Base-by-base conservation (phyloP, 2,888 invertebrate genomes). In the Pheosia tremula region DNA sequence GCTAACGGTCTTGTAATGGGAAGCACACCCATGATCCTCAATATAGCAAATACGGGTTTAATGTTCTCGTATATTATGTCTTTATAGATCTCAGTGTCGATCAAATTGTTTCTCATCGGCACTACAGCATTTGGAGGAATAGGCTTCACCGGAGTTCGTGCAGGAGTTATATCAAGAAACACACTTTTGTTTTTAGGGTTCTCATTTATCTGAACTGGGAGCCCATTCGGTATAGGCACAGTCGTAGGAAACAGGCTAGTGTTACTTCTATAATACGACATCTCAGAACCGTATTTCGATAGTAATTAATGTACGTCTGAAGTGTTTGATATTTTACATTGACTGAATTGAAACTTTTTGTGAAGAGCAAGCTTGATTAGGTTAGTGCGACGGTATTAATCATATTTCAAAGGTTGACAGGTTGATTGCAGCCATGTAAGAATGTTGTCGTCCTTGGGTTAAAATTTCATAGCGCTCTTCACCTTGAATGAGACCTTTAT, bases 21-120 rank as follows among this genome's bases (percentile, higher is more conserved):
- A 59, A 96, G 89, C 0, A 95, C 94, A 3, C 96, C 96, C 86
- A 96, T 91, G 2, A 94, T 67, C 38, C 95, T 91, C 39, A 94
- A 71, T 50, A 93, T 71, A 7, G 75, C 78, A 53, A 94, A 86
- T 9, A 94, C 92, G 3, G 94, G 93, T 61, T 91, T 92, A 24
- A 94, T 88, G 64, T 93, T 94, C 64, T 91, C 91, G 67, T 91
- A 94, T 9, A 94, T 77, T 8, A 94, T 85, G 69, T 94, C 94
- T 63, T 79, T 86, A 50, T 82, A 84, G 6, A 92, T 88, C 5
- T 79, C 68, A 2, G 87, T 84, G 41, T 83, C 78, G 0, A 88
- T 75, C 10, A 93, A 77, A 61, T 89, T 92, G 61, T 89, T 84
- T 56, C 76, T 84, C 76, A 90, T 69, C 2, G 93, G 92, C 8